Evolutionary conservation across 2,113 vertebrate genomes (phyloP), one percentile per base, ranked within the genome.

Genomic region (Nerophis lumbriciformis): DNA sequence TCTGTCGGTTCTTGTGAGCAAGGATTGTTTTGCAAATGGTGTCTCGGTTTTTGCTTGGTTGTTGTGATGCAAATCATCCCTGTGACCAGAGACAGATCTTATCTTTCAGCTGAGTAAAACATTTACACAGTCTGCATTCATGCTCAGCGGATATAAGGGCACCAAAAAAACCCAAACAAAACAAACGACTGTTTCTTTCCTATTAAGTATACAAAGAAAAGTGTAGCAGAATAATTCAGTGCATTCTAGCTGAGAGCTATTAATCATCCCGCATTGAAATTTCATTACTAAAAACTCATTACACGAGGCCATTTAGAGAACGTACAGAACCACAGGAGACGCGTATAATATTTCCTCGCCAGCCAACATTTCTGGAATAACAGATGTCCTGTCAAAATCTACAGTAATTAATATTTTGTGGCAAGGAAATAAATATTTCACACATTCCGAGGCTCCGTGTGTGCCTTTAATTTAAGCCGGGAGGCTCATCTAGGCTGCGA

Each of bases 271-370:
- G 59, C 50, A 71, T 48, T 67, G 62, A 58, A 71, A 38, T 61
- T 83, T 68, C 65, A 71, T 71, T 71, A 71, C 53, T 68, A 78
- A 77, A 81, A 84, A 69, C 63, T 72, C 72, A 85, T 85, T 80
- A 83, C 52, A 37, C 45, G n/a, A 44, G 63, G 69, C 58, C 59
- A 79, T 85, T 81, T 71, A 65, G 72, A 74, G 71, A 71, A 61
- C 61, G 66, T 63, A 48, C 36, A 54, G 53, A 28, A 11, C 64
- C 57, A 49, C 61, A 66, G 62, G 69, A 73, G 60, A 77, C 54
- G 76, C 79, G 80, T 69, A 69, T 81, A 68, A 75, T 55, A 49
- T 74, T 71, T 61, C 77, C 16, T 71, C 54, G 68, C 48, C 38
- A 66, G 61, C 28, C 78, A 80, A 70, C 55, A 59, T 75, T 73